phyloP scores from a whole-genome alignment of 1,140 invertebrate species.

The Carposina sasakii region DNA sequence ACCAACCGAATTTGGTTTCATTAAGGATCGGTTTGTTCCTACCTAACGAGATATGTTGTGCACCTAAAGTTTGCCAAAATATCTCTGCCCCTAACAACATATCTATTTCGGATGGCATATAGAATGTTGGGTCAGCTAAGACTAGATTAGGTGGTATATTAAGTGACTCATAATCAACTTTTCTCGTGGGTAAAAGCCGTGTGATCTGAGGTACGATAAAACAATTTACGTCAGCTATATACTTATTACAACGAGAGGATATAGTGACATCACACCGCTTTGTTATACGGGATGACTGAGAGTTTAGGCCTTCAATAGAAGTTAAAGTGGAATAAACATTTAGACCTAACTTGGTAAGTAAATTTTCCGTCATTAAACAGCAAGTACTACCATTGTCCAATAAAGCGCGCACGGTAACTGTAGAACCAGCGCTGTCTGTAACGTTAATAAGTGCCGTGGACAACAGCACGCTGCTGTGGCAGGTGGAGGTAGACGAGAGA shows the following conservation, averaged over 20 bases:
- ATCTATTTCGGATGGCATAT: not conserved
- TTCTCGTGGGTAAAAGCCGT: not conserved
- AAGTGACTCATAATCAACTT: not conserved
- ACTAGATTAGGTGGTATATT: slow-evolving; percentile 4
- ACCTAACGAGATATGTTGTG: not conserved
- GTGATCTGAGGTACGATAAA: slow-evolving; percentile 9
- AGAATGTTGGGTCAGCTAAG: slow-evolving; percentile 5
- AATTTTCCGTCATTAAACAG: slow-evolving; percentile 2
- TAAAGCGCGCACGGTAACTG: slow-evolving; percentile 4
- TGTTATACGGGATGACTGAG: not conserved
- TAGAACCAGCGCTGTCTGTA: not conserved
- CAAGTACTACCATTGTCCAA: slow-evolving; percentile 6
- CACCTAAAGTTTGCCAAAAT: slow-evolving; percentile 1
- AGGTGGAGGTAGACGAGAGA: not conserved
- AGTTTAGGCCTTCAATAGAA: not conserved
- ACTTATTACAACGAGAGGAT: not conserved
- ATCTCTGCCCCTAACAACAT: slow-evolving; percentile 7
- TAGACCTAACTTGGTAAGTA: slow-evolving; percentile 2
- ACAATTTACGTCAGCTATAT: not conserved
- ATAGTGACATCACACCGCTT: slow-evolving; percentile 7
- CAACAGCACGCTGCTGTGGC: not conserved
- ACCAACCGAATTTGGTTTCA: slow-evolving; percentile 12
- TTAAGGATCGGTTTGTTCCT: slow-evolving; percentile 4
- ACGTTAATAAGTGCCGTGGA: slow-evolving; percentile 3
- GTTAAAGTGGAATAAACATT: not conserved